Evolutionary conservation across 2,888 invertebrate genomes (phyloP).

Genomic region (Panorpa germanica): DNA sequence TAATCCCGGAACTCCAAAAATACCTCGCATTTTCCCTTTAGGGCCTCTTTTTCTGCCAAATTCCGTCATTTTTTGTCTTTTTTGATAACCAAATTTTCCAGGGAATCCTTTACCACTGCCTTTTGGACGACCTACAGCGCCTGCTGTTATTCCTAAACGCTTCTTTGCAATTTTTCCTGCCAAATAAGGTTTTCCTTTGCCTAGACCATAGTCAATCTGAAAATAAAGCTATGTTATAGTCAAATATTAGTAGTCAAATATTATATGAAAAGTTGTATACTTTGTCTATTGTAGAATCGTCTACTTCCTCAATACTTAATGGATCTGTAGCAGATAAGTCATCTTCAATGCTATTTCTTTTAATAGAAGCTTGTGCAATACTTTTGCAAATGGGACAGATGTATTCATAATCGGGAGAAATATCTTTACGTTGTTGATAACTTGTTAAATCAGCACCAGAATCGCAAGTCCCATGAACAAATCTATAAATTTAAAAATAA

Average conservation of each 20-base stretch:
- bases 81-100: slow-evolving; percentile 59
- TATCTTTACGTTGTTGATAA: slow-evolving; percentile 59
- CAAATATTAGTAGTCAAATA: too few species aligned
- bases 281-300: too few species aligned
- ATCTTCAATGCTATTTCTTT: slow-evolving; percentile 39
- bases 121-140: slow-evolving; percentile 38
- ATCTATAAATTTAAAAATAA: slow-evolving; percentile 28
- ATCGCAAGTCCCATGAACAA: slow-evolving; percentile 87
- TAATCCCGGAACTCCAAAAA: slow-evolving; percentile 63
- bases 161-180: slow-evolving; percentile 59
- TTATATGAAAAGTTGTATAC: too few species aligned
- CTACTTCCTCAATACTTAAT: slow-evolving; percentile 28
- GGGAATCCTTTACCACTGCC: too few species aligned
- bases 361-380: slow-evolving; percentile 24
- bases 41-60: slow-evolving; percentile 69
- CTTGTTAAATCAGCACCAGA: slow-evolving; percentile 65
- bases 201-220: slow-evolving; percentile 47
- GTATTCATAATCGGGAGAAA: slow-evolving; percentile 73
- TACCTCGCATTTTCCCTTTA: slow-evolving; percentile 74
- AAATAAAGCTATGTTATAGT: too few species aligned
- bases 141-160: slow-evolving; percentile 38
- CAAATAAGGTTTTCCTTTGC: slow-evolving; percentile 62
- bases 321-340: slow-evolving; percentile 49
- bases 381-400: slow-evolving; percentile 71
- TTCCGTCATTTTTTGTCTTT: slow-evolving; percentile 50